phyloP scores from a whole-genome alignment of 2,797 vertebrate species.

The Cryptoblepharus egeriae region DNA sequence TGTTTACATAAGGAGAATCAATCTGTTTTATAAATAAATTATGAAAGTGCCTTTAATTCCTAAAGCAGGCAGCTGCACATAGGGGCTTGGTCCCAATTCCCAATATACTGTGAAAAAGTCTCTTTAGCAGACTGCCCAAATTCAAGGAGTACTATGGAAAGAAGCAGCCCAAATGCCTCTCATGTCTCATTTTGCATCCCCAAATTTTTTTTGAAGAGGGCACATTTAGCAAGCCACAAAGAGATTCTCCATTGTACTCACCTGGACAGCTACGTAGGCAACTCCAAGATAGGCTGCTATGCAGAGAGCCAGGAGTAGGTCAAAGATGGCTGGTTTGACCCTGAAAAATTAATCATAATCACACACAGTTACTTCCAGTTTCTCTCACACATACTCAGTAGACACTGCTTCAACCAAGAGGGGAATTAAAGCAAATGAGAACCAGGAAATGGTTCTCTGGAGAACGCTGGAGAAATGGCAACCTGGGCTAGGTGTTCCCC shows the following conservation, averaged over 20 bases:
- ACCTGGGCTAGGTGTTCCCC: neutral
- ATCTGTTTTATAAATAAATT: too few relatives aligned
- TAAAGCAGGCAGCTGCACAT: too few relatives aligned
- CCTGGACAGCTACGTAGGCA: slow-evolving; percentile 94
- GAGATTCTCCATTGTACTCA: slow-evolving; percentile 60
- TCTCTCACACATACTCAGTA: neutral
- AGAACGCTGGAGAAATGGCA: neutral
- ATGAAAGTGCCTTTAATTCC: too few relatives aligned
- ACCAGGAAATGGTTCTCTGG: neutral
- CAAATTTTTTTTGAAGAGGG: neutral
- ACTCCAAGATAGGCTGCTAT: slow-evolving; percentile 94
- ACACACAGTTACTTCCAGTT: neutral
- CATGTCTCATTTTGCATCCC: neutral
- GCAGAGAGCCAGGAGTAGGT: slow-evolving; percentile 93
- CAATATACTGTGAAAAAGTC: too few relatives aligned
- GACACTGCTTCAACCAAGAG: neutral
- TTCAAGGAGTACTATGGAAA: too few relatives aligned
- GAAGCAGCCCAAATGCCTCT: too few relatives aligned
- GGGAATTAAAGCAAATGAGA: neutral
- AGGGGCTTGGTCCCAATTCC: too few relatives aligned
- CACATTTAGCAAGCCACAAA: neutral
- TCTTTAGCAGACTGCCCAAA: too few relatives aligned
- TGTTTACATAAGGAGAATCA: too few relatives aligned
- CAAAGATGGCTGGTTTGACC: slow-evolving; percentile 98
- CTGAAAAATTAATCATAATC: slow-evolving; percentile 67